Evolutionary conservation across 2,888 invertebrate genomes (phyloP).

Genomic region (Apamea crenata): DNA sequence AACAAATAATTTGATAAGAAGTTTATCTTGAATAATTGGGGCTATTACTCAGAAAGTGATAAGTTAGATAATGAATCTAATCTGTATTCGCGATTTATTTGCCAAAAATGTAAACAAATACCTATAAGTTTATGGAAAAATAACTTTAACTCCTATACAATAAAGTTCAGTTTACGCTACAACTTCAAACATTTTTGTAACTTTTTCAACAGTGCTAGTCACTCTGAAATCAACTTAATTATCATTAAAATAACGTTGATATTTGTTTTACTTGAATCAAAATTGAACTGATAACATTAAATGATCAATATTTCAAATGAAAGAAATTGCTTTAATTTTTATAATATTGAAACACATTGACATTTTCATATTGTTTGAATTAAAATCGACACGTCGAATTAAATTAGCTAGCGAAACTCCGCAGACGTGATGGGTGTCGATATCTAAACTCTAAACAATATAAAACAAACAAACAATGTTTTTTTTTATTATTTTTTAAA

Average conservation of each 20-base stretch:
- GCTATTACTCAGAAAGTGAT: neutral
- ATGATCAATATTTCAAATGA: neutral
- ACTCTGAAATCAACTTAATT: no score
- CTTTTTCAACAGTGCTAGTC: no score
- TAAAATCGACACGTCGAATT: neutral
- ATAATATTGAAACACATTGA: neutral
- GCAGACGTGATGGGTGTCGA: neutral
- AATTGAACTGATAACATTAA: neutral
- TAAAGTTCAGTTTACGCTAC: no score
- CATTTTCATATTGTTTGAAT: neutral
- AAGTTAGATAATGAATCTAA: slow-evolving; percentile 1
- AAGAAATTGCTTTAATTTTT: neutral
- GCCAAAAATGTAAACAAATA: no score
- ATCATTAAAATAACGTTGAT: no score
- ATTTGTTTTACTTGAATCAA: no score
- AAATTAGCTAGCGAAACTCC: neutral
- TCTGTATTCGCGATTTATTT: no score
- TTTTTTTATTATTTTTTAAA: no score
- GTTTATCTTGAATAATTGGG: neutral
- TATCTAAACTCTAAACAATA: neutral
- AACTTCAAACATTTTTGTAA: no score
- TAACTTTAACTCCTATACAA: no score
- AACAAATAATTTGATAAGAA: slow-evolving; percentile 26
- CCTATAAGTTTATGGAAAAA: no score
- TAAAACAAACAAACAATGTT: neutral